phyloP scores from a whole-genome alignment of 2,113 vertebrate genomes.

The Saguinus imperator region DNA sequence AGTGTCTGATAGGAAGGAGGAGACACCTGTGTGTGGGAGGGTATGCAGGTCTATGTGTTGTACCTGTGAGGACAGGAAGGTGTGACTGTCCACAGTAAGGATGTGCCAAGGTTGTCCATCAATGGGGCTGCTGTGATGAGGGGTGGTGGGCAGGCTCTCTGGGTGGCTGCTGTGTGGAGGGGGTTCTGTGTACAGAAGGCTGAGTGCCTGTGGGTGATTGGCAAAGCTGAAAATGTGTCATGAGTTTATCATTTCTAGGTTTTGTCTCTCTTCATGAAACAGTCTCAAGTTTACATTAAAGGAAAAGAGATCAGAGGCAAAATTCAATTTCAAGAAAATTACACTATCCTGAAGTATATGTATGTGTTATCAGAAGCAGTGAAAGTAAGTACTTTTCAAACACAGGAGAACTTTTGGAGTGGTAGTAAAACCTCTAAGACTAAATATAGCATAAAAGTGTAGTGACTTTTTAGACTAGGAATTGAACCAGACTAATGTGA shows the following conservation, averaged over 20 bases:
- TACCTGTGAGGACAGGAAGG: not conserved
- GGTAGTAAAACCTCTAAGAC: not conserved
- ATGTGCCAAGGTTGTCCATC: not conserved
- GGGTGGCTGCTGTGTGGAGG: not conserved
- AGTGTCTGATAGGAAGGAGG: not conserved
- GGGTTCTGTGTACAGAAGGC: not conserved
- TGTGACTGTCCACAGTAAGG: not conserved
- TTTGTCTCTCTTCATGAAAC: not conserved
- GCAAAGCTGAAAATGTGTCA: not conserved
- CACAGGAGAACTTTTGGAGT: not conserved
- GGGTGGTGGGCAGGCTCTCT: not conserved
- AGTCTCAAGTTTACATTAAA: not conserved
- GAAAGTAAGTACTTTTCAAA: not conserved
- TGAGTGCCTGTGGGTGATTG: not conserved
- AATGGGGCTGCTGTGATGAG: no score
- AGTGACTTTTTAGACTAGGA: not conserved
- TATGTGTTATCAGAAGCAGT: not conserved
- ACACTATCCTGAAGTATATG: not conserved
- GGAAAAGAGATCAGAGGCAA: not conserved
- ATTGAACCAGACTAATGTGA: not conserved
- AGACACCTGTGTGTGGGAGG: not conserved
- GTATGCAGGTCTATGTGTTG: not conserved
- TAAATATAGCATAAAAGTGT: not conserved
- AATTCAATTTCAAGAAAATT: conserved; percentile 10
- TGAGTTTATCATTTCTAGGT: not conserved